These are phyloP conservation scores for Smutsia temminckii DNA, from an alignment of 2,797 vertebrate genomes.

Conservation along the genomic window DNA sequence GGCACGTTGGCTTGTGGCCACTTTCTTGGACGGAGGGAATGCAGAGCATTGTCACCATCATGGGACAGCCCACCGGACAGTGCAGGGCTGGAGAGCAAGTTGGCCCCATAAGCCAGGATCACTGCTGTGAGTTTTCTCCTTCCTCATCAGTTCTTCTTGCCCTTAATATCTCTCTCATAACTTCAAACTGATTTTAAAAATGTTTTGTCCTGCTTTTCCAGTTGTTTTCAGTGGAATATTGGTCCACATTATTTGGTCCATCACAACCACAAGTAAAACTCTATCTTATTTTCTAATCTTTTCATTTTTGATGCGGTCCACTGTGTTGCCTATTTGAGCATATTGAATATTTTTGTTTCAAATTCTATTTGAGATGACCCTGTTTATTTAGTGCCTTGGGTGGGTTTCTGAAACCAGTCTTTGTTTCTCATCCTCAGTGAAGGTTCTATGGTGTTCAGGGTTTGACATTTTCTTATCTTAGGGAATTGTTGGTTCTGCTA, in stretches of 20 bases:
- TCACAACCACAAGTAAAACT: not conserved
- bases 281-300: too few species aligned
- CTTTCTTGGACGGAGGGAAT: accelerated
- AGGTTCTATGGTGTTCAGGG: accelerated
- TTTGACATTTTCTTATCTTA: not conserved
- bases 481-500: accelerated
- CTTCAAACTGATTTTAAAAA: too few species aligned
- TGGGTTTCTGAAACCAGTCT: not conserved
- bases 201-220: too few species aligned
- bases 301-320: too few species aligned
- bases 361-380: accelerated
- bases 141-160: not conserved
- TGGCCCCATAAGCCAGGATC: accelerated
- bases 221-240: accelerated
- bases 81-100: accelerated
- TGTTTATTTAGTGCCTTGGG: not conserved
- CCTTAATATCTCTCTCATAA: accelerated
- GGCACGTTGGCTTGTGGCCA: accelerated
- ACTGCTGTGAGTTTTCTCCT: not conserved
- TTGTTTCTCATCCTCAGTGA: not conserved
- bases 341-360: too few species aligned
- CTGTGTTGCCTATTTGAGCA: accelerated
- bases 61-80: accelerated
- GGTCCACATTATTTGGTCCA: accelerated
- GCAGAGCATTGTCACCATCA: accelerated